phyloP scores from a whole-genome alignment of 2,888 invertebrate species.

The Phymatocera aterrima region DNA sequence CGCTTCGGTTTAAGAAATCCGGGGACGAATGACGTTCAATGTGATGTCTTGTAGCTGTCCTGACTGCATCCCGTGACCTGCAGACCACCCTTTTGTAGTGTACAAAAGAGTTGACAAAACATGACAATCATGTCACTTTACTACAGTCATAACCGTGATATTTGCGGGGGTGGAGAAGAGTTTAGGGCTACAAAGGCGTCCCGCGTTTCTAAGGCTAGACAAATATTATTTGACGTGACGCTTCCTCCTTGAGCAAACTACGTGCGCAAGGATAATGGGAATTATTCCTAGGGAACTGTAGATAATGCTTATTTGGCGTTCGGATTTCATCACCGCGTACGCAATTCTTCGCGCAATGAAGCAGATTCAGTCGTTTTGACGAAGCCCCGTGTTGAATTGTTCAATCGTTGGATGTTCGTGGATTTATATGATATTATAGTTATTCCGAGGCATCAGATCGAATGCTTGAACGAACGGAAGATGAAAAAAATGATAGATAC shows the following conservation, averaged over 20 bases:
- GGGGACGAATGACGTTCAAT: neutral
- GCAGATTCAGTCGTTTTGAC: neutral
- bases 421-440: too few relatives aligned
- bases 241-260: neutral
- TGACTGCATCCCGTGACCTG: conserved; percentile 18
- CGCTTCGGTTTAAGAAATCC: neutral
- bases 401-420: neutral
- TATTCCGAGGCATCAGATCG: too few relatives aligned
- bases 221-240: conserved; percentile 64
- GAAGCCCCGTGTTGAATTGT: too few relatives aligned
- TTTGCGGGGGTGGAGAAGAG: conserved; percentile 49
- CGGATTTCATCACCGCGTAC: conserved; percentile 2
- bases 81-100: conserved; percentile 57
- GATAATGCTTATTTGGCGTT: neutral
- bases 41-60: conserved; percentile 49
- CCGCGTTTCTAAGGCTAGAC: conserved; percentile 56
- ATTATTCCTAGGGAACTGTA: neutral
- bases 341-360: neutral
- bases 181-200: conserved; percentile 53
- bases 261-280: conserved; percentile 11
- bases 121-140: conserved; percentile 66
- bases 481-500: neutral
- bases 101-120: conserved; percentile 72
- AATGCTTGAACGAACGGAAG: too few relatives aligned
- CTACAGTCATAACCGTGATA: conserved; percentile 60